Evolutionary conservation across 2,888 invertebrate genomes (phyloP).

Genomic region (Melanotus villosus): DNA sequence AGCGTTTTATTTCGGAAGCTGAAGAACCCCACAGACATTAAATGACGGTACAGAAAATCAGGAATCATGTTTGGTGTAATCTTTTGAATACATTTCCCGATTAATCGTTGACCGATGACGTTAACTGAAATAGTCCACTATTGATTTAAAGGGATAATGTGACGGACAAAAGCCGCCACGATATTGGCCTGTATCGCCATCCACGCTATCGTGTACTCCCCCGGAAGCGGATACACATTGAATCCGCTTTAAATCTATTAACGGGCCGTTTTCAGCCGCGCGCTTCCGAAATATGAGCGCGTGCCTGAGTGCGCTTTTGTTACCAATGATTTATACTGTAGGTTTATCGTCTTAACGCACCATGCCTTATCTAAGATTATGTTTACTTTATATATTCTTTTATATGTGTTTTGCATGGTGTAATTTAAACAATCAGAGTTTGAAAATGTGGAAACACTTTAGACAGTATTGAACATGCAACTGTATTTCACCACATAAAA

Average conservation of each 20-base stretch:
- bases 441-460: slow-evolving; percentile 8
- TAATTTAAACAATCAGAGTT: not conserved
- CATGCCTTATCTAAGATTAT: slow-evolving; percentile 13
- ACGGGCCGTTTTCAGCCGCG: slow-evolving; percentile 33
- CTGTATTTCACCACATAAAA: no score
- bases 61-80: not conserved
- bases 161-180: slow-evolving; percentile 22
- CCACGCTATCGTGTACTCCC: slow-evolving; percentile 21
- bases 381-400: slow-evolving; percentile 16
- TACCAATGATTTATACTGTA: slow-evolving; percentile 13
- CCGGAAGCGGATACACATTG: slow-evolving; percentile 38
- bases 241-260: slow-evolving; percentile 41
- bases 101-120: slow-evolving; percentile 14
- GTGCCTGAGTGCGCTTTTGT: slow-evolving; percentile 31
- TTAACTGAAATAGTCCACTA: slow-evolving; percentile 1
- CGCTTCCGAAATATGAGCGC: slow-evolving; percentile 34
- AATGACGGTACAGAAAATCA: not conserved
- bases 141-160: slow-evolving; percentile 18
- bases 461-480: no score
- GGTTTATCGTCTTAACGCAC: slow-evolving; percentile 23
- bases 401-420: not conserved
- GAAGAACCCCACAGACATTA: not conserved
- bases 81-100: not conserved
- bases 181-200: slow-evolving; percentile 17
- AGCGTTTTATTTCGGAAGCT: not conserved